Conservation (phyloP, 1,140 invertebrate species). For the Vanessa atalanta region DNA sequence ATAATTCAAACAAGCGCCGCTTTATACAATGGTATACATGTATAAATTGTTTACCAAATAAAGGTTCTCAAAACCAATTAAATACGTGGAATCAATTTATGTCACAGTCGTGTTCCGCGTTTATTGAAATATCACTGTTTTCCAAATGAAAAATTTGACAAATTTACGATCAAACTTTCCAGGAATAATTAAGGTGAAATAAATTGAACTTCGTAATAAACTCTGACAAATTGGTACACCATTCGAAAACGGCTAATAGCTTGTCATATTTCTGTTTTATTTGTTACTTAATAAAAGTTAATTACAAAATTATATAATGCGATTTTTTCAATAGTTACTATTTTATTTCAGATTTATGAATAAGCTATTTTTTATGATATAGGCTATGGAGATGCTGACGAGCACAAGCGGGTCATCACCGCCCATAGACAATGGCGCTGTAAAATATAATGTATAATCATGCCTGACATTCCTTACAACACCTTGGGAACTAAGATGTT, state of each 20-base stretch:
- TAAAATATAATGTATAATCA: too few species aligned
- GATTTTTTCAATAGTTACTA: too few species aligned
- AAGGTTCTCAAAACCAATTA: not conserved
- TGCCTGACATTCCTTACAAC: too few species aligned
- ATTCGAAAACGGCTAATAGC: conserved; percentile 48
- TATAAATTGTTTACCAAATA: not conserved
- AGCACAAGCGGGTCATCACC: too few species aligned
- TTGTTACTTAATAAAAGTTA: conserved; percentile 31
- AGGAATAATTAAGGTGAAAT: conserved; percentile 47
- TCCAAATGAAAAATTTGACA: conserved; percentile 37
- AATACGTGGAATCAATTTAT: not conserved
- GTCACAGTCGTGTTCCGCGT: not conserved
- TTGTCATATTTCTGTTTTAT: conserved; percentile 44
- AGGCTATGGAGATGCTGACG: too few species aligned
- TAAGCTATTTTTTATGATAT: too few species aligned
- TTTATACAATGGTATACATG: not conserved
- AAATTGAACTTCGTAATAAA: conserved; percentile 53
- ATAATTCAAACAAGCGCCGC: too few species aligned
- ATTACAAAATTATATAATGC: conserved; percentile 24
- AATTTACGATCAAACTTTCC: conserved; percentile 38
- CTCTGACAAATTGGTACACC: conserved; percentile 49
- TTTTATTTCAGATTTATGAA: too few species aligned
- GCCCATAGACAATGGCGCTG: too few species aligned
- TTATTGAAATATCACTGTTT: conserved; percentile 17
- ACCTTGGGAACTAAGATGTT: too few species aligned